These are phyloP conservation scores for Drepana falcataria DNA, from an alignment of 2,888 invertebrate species.

Conservation along the genomic window DNA sequence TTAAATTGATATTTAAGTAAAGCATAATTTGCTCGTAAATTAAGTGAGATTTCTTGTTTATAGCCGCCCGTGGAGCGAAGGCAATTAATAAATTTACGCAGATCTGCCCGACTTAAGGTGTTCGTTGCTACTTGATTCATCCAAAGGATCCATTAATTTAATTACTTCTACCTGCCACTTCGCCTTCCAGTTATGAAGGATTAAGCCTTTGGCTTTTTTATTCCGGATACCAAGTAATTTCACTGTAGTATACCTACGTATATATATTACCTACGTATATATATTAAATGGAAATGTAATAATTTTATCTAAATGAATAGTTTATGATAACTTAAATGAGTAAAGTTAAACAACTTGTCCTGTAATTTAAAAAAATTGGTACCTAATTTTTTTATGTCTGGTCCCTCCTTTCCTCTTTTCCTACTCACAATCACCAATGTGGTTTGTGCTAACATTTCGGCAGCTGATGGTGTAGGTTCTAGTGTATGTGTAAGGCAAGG, in stretches of 20 bases:
- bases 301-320: too few species aligned
- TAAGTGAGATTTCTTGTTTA: slow-evolving; percentile 77
- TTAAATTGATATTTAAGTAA: slow-evolving; percentile 79
- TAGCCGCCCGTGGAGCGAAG: slow-evolving; percentile 61
- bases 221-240: background rate
- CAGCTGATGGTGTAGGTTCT: background rate
- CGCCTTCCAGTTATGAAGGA: slow-evolving; percentile 24
- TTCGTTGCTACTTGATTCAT: slow-evolving; percentile 47
- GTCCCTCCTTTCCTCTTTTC: too few species aligned
- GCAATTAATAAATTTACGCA: slow-evolving; percentile 77
- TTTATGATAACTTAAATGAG: too few species aligned
- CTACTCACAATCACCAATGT: too few species aligned
- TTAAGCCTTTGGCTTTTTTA: slow-evolving; percentile 5
- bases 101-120: slow-evolving; percentile 68
- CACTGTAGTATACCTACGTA: too few species aligned
- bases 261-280: too few species aligned
- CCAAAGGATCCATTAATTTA: slow-evolving; percentile 69
- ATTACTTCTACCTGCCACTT: slow-evolving; percentile 49
- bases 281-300: too few species aligned
- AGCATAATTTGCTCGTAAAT: slow-evolving; percentile 78
- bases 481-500: background rate
- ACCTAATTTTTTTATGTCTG: too few species aligned
- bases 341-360: too few species aligned
- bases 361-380: too few species aligned
- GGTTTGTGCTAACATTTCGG: too few species aligned